These are phyloP conservation scores for Nasonia giraulti DNA, from an alignment of 1,140 invertebrate genomes.

Conservation along the genomic window DNA sequence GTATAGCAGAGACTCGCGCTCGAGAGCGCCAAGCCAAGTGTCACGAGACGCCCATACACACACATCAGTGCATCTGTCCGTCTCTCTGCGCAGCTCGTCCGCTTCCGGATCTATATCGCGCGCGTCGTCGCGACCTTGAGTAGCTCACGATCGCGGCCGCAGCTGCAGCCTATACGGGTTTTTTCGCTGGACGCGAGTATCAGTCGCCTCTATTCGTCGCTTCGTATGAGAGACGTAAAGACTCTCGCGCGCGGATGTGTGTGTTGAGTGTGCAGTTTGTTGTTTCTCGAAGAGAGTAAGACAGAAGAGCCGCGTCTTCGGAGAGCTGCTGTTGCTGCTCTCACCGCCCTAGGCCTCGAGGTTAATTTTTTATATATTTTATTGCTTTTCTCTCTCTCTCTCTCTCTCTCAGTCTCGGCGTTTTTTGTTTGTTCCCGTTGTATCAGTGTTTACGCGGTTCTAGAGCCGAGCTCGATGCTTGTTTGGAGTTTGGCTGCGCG, in stretches of 20 bases:
- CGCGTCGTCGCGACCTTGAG: conserved; percentile 23
- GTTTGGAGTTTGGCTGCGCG: not conserved
- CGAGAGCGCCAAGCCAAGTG: not conserved
- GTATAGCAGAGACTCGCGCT: not conserved
- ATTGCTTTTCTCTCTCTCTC: not conserved
- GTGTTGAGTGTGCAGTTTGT: not conserved
- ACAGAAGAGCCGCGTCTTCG: not conserved
- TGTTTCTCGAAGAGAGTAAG: not conserved
- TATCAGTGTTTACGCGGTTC: not conserved
- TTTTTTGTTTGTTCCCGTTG: not conserved
- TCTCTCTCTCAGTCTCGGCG: not conserved
- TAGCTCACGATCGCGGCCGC: conserved; percentile 6
- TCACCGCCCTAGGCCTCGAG: not conserved
- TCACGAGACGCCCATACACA: conserved; percentile 3
- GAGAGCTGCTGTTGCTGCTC: not conserved
- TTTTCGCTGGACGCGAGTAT: not conserved
- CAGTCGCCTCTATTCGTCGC: not conserved
- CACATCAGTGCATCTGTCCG: not conserved
- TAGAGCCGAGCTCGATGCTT: not conserved
- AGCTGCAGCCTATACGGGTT: not conserved
- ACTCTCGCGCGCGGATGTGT: not conserved
- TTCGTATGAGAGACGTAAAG: not conserved
- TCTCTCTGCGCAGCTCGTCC: not conserved
- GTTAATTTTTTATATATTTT: not conserved
- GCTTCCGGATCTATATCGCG: conserved; percentile 7